Conservation (phyloP, 2,113 vertebrate genomes). For the Sinocyclocheilus maitianheensis region DNA sequence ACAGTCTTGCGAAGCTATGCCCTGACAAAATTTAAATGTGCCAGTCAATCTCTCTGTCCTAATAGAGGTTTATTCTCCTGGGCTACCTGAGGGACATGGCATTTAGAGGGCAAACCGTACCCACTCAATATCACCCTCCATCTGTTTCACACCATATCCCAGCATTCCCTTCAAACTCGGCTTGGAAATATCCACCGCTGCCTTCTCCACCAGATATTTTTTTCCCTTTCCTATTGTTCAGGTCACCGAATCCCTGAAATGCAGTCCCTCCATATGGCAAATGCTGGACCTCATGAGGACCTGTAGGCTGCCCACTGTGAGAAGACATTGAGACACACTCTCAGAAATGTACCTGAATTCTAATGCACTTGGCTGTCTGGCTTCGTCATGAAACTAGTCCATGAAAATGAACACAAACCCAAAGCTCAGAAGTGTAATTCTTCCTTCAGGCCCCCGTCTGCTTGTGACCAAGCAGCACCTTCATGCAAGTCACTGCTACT, state of each 20-base stretch:
- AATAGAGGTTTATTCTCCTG: slow-evolving; percentile 44
- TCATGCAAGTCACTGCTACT: slow-evolving; percentile 54
- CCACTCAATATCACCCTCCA: slow-evolving; percentile 37
- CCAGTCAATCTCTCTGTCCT: slow-evolving; percentile 26
- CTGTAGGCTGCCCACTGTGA: slow-evolving; percentile 27
- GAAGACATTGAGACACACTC: background rate
- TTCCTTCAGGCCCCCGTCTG: slow-evolving; percentile 59
- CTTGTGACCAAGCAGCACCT: slow-evolving; percentile 58
- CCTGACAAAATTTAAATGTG: slow-evolving; percentile 34
- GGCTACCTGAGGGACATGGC: slow-evolving; percentile 17
- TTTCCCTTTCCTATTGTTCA: background rate
- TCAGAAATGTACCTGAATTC: slow-evolving; percentile 26
- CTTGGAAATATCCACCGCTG: background rate
- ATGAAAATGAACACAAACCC: slow-evolving; percentile 51
- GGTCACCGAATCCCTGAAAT: slow-evolving; percentile 5
- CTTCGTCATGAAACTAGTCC: background rate
- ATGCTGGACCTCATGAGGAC: background rate
- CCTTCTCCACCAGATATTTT: background rate
- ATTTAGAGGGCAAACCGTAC: slow-evolving; percentile 23
- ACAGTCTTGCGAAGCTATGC: background rate
- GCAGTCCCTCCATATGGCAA: background rate
- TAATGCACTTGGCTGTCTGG: slow-evolving; percentile 30
- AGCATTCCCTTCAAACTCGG: background rate
- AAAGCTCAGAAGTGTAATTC: slow-evolving; percentile 52
- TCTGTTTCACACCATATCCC: background rate